A percentile compares a stretch with the other conserved stretches of the same genome.
Evolutionary conservation across 2,113 vertebrate genomes (phyloP).

Genomic region (Sphaerodactylus townsendi): DNA sequence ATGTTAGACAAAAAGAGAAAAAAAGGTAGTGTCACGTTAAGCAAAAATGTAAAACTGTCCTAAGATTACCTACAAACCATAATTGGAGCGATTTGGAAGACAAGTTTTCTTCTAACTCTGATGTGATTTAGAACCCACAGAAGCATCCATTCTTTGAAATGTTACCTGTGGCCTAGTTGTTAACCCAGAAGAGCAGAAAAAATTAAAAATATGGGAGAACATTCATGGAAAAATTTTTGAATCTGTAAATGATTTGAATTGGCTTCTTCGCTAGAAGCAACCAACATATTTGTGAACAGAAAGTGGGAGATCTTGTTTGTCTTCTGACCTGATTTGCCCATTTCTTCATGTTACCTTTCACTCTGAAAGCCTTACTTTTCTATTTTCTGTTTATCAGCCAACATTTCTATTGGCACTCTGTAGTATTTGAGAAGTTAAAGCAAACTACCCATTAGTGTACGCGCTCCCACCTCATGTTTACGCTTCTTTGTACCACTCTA

Average conservation of each 20-base stretch:
- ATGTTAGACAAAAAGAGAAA: not conserved
- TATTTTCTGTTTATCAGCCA: slow-evolving; percentile 1
- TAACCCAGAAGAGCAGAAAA: slow-evolving; percentile 18
- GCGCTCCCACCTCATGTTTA: not conserved
- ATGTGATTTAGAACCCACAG: not conserved
- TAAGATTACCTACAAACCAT: slow-evolving; percentile 20
- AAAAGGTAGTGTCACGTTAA: not conserved
- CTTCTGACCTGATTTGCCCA: not conserved
- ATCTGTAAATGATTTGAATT: not conserved
- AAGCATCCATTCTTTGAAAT: slow-evolving; percentile 33
- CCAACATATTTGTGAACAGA: not conserved
- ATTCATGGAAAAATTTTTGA: not conserved
- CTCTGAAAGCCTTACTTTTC: slow-evolving; percentile 12
- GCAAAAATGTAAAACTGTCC: not conserved
- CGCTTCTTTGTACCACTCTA: slow-evolving; percentile 2
- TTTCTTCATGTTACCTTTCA: not conserved
- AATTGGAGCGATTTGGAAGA: slow-evolving; percentile 1
- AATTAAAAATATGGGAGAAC: not conserved
- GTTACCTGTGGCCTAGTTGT: not conserved
- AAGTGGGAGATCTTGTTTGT: not conserved
- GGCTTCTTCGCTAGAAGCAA: not conserved
- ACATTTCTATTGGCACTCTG: not conserved
- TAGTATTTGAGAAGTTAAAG: not conserved
- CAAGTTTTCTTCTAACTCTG: slow-evolving; percentile 18
- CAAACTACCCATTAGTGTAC: not conserved